Conservation (phyloP, 1,140 invertebrate genomes). For the Muscidifurax raptorellus region DNA sequence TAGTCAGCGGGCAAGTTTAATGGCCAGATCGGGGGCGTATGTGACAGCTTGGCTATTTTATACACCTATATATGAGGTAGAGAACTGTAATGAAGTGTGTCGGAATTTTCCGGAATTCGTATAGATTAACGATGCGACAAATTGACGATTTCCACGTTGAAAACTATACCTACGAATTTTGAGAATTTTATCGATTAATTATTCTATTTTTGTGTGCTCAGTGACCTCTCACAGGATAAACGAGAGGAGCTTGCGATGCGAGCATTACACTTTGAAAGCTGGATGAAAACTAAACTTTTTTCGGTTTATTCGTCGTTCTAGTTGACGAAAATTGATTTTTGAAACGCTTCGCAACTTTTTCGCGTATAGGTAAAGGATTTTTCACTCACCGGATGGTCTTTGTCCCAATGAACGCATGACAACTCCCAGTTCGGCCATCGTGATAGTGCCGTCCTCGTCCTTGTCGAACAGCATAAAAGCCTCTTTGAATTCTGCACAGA, state of each 20-base stretch:
- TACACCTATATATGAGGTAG: background rate
- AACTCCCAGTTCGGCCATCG: conserved; percentile 90
- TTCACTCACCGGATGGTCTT: conserved; percentile 85
- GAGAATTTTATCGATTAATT: background rate
- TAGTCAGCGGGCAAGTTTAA: background rate
- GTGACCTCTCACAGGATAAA: background rate
- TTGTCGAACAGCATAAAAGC: conserved; percentile 96
- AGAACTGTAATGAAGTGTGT: background rate
- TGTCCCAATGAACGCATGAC: conserved; percentile 93
- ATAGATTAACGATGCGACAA: background rate
- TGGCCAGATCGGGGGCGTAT: background rate
- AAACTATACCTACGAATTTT: no score
- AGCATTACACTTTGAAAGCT: background rate
- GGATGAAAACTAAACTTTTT: background rate
- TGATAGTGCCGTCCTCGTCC: conserved; percentile 93
- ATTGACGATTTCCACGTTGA: background rate
- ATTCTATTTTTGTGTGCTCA: background rate
- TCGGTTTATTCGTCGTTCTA: background rate
- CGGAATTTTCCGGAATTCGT: background rate
- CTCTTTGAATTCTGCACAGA: conserved; percentile 88
- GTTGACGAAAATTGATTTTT: background rate
- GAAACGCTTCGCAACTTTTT: background rate
- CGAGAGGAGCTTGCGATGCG: background rate
- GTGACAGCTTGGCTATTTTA: background rate
- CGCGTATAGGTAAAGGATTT: background rate